Conservation (phyloP, 2,113 vertebrate genomes). For the Megaceryle maxima region DNA sequence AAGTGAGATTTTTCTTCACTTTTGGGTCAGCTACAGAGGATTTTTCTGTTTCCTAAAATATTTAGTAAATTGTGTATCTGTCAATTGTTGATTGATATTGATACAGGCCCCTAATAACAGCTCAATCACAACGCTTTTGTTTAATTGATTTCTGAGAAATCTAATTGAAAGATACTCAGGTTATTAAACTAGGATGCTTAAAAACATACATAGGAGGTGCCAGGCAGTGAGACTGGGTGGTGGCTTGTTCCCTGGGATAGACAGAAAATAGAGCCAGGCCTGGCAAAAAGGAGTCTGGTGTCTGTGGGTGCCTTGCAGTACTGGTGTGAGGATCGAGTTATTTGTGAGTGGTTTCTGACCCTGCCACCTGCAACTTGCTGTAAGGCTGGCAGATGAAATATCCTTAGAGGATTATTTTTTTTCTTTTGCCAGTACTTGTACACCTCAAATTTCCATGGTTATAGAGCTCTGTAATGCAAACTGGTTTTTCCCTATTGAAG, state of each 20-base stretch:
- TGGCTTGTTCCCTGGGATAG: background rate
- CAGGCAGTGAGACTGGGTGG: background rate
- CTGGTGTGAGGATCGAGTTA: background rate
- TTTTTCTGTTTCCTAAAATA: background rate
- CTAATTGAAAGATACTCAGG: background rate
- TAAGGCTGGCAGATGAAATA: background rate
- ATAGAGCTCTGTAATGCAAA: background rate
- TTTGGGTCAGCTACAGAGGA: background rate
- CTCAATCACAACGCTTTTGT: background rate
- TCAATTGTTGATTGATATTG: background rate
- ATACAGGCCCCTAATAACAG: background rate
- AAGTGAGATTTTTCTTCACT: background rate
- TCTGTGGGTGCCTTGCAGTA: background rate
- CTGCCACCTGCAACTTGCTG: background rate
- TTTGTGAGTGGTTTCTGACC: background rate
- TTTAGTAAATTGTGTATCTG: background rate
- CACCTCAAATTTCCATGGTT: constrained; percentile 9
- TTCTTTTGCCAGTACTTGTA: background rate
- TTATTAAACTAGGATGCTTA: background rate
- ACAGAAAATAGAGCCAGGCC: background rate
- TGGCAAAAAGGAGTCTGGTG: background rate
- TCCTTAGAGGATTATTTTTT: background rate
- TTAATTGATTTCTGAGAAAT: background rate
- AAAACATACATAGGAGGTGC: background rate
- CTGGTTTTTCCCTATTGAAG: background rate